phyloP scores from a whole-genome alignment of 2,888 invertebrate genomes.

The Pharmacophagus antenor region DNA sequence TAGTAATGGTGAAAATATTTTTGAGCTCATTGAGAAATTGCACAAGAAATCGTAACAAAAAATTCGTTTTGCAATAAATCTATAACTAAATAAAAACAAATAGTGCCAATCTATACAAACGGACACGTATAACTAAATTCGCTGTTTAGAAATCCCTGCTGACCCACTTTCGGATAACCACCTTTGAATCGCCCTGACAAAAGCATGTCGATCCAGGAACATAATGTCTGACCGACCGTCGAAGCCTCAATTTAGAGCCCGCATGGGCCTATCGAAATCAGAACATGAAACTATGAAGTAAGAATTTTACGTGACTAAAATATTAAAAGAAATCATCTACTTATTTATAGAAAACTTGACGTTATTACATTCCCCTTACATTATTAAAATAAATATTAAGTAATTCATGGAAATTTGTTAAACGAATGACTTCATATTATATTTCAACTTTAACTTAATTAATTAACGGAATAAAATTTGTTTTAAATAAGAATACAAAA shows the following conservation, averaged over 20 bases:
- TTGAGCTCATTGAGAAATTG: too few species aligned
- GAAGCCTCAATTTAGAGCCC: slow-evolving; percentile 69
- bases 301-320: slow-evolving; percentile 28
- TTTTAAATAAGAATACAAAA: too few species aligned
- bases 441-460: too few species aligned
- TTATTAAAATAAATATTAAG: too few species aligned
- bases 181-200: slow-evolving; percentile 71
- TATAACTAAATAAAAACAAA: background rate
- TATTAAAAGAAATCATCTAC: background rate
- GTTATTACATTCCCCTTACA: too few species aligned
- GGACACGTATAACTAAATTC: slow-evolving; percentile 50
- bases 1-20: too few species aligned
- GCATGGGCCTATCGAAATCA: slow-evolving; percentile 61
- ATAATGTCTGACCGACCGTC: slow-evolving; percentile 61
- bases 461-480: too few species aligned
- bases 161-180: slow-evolving; percentile 71
- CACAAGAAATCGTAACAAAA: too few species aligned
- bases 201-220: slow-evolving; percentile 71
- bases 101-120: background rate
- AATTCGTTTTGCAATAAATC: too few species aligned
- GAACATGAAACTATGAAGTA: slow-evolving; percentile 43
- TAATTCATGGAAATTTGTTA: too few species aligned
- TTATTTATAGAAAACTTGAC: background rate
- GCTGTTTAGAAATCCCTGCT: slow-evolving; percentile 60
- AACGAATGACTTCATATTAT: too few species aligned